A percentile compares a stretch with the other conserved stretches of the same genome.
phyloP scores from a whole-genome alignment of 2,888 invertebrate genomes.

The Criorhina ranunculi region DNA sequence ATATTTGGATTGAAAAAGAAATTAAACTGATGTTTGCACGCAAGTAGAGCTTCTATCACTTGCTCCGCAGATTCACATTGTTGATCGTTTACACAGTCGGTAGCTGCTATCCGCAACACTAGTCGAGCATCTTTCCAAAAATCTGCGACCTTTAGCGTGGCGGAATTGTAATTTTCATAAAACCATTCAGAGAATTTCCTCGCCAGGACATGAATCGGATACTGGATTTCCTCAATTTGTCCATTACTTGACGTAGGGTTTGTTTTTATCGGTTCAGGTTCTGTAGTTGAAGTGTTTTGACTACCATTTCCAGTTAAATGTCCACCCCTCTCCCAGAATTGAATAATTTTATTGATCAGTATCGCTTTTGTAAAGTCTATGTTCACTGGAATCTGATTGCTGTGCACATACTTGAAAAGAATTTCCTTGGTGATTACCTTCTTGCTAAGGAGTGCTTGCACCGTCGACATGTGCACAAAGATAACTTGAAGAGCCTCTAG shows the following conservation, averaged over 20 bases:
- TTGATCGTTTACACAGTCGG: constrained; percentile 76
- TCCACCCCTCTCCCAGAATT: constrained; percentile 83
- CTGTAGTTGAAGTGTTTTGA: neutral
- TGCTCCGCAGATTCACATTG: constrained; percentile 77
- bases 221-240: constrained; percentile 70
- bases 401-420: constrained; percentile 86
- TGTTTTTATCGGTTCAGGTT: neutral
- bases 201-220: constrained; percentile 85
- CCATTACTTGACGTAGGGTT: neutral
- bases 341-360: constrained; percentile 84
- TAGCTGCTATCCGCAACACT: constrained; percentile 79
- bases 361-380: constrained; percentile 85
- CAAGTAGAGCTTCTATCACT: constrained; percentile 83
- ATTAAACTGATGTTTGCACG: constrained; percentile 84
- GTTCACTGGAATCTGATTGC: constrained; percentile 84
- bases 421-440: constrained; percentile 86
- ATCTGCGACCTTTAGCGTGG: constrained; percentile 85
- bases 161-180: constrained; percentile 84
- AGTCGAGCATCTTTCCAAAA: constrained; percentile 86
- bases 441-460: constrained; percentile 85
- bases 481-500: constrained; percentile 86
- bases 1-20: constrained; percentile 88
- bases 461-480: constrained; percentile 85
- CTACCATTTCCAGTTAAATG: neutral
- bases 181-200: constrained; percentile 87